phyloP scores from a whole-genome alignment of 1,140 invertebrate genomes.

The Procambarus clarkii region DNA sequence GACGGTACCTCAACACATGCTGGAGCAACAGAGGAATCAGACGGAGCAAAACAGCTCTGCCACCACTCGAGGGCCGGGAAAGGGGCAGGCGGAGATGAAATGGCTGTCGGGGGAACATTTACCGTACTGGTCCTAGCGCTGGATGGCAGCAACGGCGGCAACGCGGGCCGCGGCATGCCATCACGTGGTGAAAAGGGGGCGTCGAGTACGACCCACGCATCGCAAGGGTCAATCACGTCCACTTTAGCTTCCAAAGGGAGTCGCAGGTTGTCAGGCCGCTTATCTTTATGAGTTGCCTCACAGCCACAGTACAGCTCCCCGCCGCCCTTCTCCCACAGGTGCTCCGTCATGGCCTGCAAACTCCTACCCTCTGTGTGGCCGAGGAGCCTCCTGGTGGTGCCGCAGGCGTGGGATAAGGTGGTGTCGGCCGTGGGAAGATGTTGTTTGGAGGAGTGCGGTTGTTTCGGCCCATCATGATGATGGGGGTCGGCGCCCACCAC shows the following conservation, averaged over 20 bases:
- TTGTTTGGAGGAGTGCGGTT: too few species aligned
- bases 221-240: background rate
- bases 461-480: background rate
- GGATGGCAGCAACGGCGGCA: background rate
- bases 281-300: background rate
- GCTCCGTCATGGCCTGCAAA: too few species aligned
- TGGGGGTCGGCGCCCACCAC: constrained; percentile 23
- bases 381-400: background rate
- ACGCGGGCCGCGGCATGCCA: too few species aligned
- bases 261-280: background rate
- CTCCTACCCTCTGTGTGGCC: background rate
- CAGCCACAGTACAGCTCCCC: background rate
- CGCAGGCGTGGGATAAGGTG: background rate
- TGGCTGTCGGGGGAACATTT: background rate
- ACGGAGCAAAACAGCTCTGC: background rate
- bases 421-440: background rate
- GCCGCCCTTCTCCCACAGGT: background rate
- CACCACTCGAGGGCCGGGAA: background rate
- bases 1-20: background rate
- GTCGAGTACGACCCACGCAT: constrained; percentile 16
- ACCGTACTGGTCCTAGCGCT: background rate
- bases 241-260: background rate
- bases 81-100: background rate
- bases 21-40: background rate
- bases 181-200: background rate